Percentiles rank a stretch among this genome's conserved stretches.
phyloP scores from a whole-genome alignment of 1,140 invertebrate genomes.

The Helicoverpa armigera region DNA sequence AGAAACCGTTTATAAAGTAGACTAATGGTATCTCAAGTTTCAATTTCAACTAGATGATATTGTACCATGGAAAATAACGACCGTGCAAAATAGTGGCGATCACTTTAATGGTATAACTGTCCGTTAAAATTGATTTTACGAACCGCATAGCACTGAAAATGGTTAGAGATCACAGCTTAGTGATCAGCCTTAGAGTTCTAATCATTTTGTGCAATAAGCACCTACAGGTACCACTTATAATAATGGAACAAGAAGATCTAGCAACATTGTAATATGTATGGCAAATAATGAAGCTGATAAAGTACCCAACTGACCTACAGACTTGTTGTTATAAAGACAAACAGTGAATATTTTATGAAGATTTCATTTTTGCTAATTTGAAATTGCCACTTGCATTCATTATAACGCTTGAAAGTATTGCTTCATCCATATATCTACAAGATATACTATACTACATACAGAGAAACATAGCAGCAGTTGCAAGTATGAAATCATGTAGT shows the following conservation, averaged over 20 bases:
- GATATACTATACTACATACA: too few relatives aligned
- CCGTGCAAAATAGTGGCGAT: not conserved
- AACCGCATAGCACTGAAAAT: slow-evolving; percentile 9
- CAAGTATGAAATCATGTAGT: too few relatives aligned
- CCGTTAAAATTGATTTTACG: slow-evolving; percentile 23
- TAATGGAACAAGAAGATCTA: slow-evolving; percentile 15
- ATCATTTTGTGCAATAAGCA: slow-evolving; percentile 23
- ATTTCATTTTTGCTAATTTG: not conserved
- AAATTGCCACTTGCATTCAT: too few relatives aligned
- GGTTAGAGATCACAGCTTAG: slow-evolving; percentile 15
- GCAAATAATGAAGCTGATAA: not conserved
- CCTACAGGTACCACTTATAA: slow-evolving; percentile 1
- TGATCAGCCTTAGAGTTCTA: not conserved
- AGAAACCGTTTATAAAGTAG: not conserved
- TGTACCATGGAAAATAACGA: not conserved
- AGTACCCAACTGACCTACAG: not conserved
- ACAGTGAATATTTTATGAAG: not conserved
- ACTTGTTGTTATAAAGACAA: not conserved
- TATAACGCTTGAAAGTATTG: too few relatives aligned
- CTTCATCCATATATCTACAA: too few relatives aligned
- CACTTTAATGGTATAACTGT: slow-evolving; percentile 25
- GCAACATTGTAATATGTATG: not conserved
- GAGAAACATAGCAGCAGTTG: too few relatives aligned
- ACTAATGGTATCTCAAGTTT: too few relatives aligned
- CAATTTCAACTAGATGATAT: too few relatives aligned